Conservation (phyloP, 1,140 invertebrate species). For the Diabrotica virgifera region DNA sequence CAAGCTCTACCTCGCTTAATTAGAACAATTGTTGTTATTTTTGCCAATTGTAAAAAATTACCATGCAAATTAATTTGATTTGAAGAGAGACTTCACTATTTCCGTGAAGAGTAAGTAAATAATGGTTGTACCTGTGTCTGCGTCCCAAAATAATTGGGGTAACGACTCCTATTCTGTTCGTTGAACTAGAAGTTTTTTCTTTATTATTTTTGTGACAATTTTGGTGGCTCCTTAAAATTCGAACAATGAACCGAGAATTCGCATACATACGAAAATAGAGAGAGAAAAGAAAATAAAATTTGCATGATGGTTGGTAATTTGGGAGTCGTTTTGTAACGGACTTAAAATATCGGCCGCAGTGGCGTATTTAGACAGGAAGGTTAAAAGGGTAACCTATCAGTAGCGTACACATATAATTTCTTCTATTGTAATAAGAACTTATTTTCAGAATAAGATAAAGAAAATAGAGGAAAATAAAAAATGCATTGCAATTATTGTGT, state of each 20-base stretch:
- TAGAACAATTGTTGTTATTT: too few relatives aligned
- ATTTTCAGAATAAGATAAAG: too few relatives aligned
- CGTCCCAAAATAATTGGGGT: neutral
- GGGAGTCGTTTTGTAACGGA: neutral
- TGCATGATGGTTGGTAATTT: constrained; percentile 1
- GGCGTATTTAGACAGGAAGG: neutral
- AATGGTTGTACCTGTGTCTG: neutral
- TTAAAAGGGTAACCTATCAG: too few relatives aligned
- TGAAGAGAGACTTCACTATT: too few relatives aligned
- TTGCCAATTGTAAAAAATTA: too few relatives aligned
- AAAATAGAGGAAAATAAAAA: too few relatives aligned
- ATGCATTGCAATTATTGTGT: too few relatives aligned
- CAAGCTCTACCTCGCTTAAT: too few relatives aligned
- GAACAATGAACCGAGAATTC: neutral
- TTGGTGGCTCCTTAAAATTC: constrained; percentile 1
- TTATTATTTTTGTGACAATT: constrained; percentile 3
- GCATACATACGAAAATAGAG: constrained; percentile 2
- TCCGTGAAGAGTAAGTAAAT: too few relatives aligned
- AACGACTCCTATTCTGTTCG: constrained; percentile 2
- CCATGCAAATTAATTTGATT: too few relatives aligned
- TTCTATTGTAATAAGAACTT: too few relatives aligned
- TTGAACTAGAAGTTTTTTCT: neutral
- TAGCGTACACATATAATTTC: too few relatives aligned
- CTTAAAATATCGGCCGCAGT: neutral
- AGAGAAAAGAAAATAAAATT: constrained; percentile 1